Evolutionary conservation across 2,797 vertebrate genomes (phyloP), one percentile per base, ranked within the genome.

Genomic region (Sphenodon punctatus): DNA sequence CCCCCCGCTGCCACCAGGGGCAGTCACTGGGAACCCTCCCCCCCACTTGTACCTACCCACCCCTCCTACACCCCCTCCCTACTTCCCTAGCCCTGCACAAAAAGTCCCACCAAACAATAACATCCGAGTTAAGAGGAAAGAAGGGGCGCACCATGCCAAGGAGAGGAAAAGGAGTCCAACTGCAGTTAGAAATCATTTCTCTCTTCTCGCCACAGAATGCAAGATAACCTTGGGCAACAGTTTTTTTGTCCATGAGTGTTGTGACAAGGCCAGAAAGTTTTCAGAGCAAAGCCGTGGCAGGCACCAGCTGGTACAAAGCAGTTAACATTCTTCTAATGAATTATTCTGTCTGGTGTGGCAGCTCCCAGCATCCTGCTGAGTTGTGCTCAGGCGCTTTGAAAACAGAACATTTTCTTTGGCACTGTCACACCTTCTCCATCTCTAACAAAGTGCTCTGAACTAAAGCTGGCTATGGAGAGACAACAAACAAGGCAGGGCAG

Each of bases 381-480:
- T 91, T 85, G 67, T 74, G 81, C 48, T 88, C 80, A 91, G 74
- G 89, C 86, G 69, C 58, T 85, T 69, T 61, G 78, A 88, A 84
- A 90, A 87, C 64, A 87, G 76, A 91, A 85, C 78, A 85, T 91
- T 92, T 94, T 84, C 73, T 85, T 90, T 87, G 84, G 88, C 91
- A 89, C 36, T 43, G 17, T 78, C 1, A 2, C 43, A 36, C 58
- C 75, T 82, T 88, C 90, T 90, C 89, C 66, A 89, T 70, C 45
- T 78, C 71, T 87, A 89, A 90, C 89, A 90, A 88, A 88, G 85
- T 83, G 84, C 60, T 65, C 84, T 87, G 76, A 88, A 78, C 53
- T 86, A 58, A 59, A 39, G 66, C 59, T 90, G 88, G 80, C 90
- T 86, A 79, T 42, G 30, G 38, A 88, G 87, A 71, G 84, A 85